Conservation (phyloP, 2,888 invertebrate genomes). For the Mimas tiliae region DNA sequence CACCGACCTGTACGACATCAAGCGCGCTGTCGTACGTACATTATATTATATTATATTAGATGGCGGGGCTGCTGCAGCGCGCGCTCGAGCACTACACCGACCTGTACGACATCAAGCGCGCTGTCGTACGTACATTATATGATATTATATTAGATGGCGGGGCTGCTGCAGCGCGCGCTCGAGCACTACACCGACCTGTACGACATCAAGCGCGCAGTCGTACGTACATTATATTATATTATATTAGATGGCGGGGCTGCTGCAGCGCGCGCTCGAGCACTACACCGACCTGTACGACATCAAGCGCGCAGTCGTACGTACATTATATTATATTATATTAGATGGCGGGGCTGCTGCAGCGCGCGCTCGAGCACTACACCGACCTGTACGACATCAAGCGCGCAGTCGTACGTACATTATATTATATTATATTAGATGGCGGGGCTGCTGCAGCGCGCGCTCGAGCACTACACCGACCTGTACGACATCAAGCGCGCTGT, state of each 20-base stretch:
- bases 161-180: slow-evolving; percentile 96
- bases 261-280: slow-evolving; percentile 98
- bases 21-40: slow-evolving; percentile 93
- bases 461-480: slow-evolving; percentile 99
- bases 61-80: slow-evolving; percentile 97
- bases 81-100: slow-evolving; percentile 99
- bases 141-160: slow-evolving; percentile 92
- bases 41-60: slow-evolving; percentile 80
- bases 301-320: slow-evolving; percentile 95
- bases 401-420: slow-evolving; percentile 91
- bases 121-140: slow-evolving; percentile 87
- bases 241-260: slow-evolving; percentile 90
- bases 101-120: slow-evolving; percentile 99
- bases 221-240: slow-evolving; percentile 42
- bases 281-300: slow-evolving; percentile 99
- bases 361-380: slow-evolving; percentile 99
- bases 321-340: too few species aligned
- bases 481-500: slow-evolving; percentile 99
- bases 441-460: slow-evolving; percentile 96
- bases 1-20: slow-evolving; percentile 99
- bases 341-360: slow-evolving; percentile 95
- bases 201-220: slow-evolving; percentile 99
- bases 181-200: slow-evolving; percentile 99
- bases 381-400: slow-evolving; percentile 99
- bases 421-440: too few species aligned